phyloP scores from a whole-genome alignment of 1,140 invertebrate genomes.

The Drosophila ironensis region DNA sequence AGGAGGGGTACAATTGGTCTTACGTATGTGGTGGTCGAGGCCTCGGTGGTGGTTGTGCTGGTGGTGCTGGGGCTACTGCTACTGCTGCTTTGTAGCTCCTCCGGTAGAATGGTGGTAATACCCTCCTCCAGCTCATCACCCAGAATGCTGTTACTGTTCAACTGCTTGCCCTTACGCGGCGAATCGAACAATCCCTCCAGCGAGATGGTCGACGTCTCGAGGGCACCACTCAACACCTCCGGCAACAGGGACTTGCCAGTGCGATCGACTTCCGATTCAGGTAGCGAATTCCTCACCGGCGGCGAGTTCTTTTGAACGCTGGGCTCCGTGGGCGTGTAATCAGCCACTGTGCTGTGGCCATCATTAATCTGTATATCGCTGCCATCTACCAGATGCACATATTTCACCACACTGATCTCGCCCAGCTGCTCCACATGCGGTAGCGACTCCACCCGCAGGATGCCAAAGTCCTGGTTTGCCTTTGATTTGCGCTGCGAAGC shows the following conservation, averaged over 20 bases:
- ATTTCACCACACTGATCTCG: slow-evolving; percentile 86
- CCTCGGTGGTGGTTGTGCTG: slow-evolving; percentile 21
- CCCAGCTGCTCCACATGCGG: slow-evolving; percentile 86
- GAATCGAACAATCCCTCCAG: slow-evolving; percentile 85
- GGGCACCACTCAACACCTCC: slow-evolving; percentile 61
- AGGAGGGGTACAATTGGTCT: slow-evolving; percentile 78
- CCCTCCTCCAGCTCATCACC: background rate
- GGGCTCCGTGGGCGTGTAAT: slow-evolving; percentile 74
- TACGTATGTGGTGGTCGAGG: slow-evolving; percentile 56
- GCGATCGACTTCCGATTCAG: slow-evolving; percentile 43
- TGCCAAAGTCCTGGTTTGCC: slow-evolving; percentile 82
- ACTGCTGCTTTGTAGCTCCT: slow-evolving; percentile 4
- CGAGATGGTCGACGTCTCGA: slow-evolving; percentile 85
- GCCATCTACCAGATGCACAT: slow-evolving; percentile 85
- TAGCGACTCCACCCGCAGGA: slow-evolving; percentile 83
- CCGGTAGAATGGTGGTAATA: background rate
- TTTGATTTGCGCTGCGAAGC: slow-evolving; percentile 83
- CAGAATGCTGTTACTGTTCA: slow-evolving; percentile 33
- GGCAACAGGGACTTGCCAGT: slow-evolving; percentile 68
- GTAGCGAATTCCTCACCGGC: slow-evolving; percentile 60
- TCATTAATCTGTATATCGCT: slow-evolving; percentile 77
- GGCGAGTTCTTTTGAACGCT: slow-evolving; percentile 18
- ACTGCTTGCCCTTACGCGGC: slow-evolving; percentile 75
- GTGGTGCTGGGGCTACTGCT: no score
- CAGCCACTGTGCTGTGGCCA: slow-evolving; percentile 75